Percentiles rank a stretch among this genome's conserved stretches.
phyloP scores from a whole-genome alignment of 2,888 invertebrate species.

The Ochropleura plecta region DNA sequence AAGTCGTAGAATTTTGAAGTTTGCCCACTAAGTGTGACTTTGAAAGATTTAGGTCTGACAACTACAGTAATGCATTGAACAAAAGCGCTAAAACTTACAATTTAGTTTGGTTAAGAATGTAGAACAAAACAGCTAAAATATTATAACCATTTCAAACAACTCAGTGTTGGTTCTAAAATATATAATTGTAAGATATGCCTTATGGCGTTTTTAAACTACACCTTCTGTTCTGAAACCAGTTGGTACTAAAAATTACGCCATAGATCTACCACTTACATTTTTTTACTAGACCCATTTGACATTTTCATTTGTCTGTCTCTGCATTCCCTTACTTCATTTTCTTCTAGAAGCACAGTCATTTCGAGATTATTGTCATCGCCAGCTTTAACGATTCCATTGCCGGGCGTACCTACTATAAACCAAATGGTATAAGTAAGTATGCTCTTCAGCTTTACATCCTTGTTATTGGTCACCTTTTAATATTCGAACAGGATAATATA shows the following conservation, averaged over 20 bases:
- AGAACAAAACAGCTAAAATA: conserved; percentile 13
- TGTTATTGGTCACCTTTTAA: conserved; percentile 22
- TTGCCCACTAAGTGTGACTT: conserved; percentile 65
- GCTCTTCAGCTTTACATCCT: conserved; percentile 38
- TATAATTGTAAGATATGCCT: conserved; percentile 1
- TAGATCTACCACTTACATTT: not conserved
- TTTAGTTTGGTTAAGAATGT: conserved; percentile 28
- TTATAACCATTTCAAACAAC: conserved; percentile 5
- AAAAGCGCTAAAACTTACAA: conserved; percentile 48
- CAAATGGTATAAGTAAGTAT: conserved; percentile 37
- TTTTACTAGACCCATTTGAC: conserved; percentile 1
- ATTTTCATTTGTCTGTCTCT: conserved; percentile 13
- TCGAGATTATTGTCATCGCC: conserved; percentile 44
- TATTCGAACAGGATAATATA: not conserved
- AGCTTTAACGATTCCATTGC: conserved; percentile 44
- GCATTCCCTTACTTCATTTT: conserved; percentile 10
- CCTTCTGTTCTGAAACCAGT: not conserved
- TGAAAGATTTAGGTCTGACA: conserved; percentile 66
- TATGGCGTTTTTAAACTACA: not conserved
- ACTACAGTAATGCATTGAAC: conserved; percentile 52
- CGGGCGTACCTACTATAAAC: conserved; percentile 38
- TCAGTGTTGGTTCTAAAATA: not conserved
- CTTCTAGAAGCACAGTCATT: conserved; percentile 32
- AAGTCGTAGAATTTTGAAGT: conserved; percentile 67
- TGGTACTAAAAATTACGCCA: not conserved